A percentile compares a stretch with the other conserved stretches of the same genome.
Evolutionary conservation across 2,113 vertebrate genomes (phyloP).

Genomic region (Hyla sarda): DNA sequence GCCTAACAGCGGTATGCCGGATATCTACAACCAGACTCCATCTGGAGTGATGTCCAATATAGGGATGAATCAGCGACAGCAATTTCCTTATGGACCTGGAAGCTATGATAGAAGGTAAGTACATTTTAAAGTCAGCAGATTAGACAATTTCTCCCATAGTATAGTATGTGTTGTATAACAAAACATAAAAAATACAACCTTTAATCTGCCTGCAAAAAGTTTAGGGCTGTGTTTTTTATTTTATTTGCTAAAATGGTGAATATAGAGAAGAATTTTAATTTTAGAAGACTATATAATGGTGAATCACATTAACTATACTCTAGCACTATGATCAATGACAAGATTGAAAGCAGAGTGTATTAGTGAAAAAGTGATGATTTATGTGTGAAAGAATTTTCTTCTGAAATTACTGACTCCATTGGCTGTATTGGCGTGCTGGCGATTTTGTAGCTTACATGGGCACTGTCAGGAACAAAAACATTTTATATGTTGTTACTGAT

Average conservation of each 20-base stretch:
- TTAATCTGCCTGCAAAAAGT: neutral
- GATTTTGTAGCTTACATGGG: too few relatives aligned
- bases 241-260: too few relatives aligned
- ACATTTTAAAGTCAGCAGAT: constrained; percentile 34
- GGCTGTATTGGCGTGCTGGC: too few relatives aligned
- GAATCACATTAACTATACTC: too few relatives aligned
- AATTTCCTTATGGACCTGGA: constrained; percentile 87
- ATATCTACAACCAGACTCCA: constrained; percentile 88
- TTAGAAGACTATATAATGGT: neutral
- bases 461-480: too few relatives aligned
- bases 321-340: neutral
- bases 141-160: neutral
- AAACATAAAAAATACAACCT: neutral
- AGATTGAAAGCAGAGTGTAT: neutral
- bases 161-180: neutral
- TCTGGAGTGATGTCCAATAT: constrained; percentile 82
- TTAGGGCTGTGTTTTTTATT: neutral
- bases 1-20: constrained; percentile 88
- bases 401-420: too few relatives aligned
- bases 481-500: too few relatives aligned
- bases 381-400: too few relatives aligned
- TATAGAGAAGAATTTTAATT: neutral
- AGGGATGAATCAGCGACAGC: constrained; percentile 89
- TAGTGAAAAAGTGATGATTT: too few relatives aligned
- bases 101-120: constrained; percentile 91